Conservation (phyloP, 2,113 vertebrate genomes). For the Hiodon tergisus region DNA sequence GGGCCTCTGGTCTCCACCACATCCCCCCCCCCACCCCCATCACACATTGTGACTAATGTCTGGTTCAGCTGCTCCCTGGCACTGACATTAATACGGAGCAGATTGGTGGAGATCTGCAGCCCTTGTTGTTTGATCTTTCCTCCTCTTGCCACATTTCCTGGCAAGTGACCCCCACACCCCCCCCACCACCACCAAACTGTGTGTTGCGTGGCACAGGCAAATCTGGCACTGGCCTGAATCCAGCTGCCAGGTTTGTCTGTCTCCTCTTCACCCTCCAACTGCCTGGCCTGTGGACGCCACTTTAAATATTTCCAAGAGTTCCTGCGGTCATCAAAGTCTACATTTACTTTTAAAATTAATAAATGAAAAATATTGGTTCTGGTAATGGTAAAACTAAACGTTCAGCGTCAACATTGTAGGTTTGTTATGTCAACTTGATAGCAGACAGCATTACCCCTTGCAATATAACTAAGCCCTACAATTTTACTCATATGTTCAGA, state of each 20-base stretch:
- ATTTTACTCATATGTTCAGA: too few species aligned
- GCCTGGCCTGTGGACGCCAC: constrained; percentile 58
- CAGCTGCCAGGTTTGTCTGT: constrained; percentile 67
- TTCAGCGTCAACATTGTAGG: too few species aligned
- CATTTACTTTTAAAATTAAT: too few species aligned
- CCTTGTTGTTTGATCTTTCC: constrained; percentile 77
- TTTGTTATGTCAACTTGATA: too few species aligned
- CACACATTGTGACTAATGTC: constrained; percentile 61
- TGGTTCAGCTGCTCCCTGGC: constrained; percentile 71
- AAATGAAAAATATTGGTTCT: too few species aligned
- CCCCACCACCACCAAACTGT: neutral
- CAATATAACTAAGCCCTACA: too few species aligned
- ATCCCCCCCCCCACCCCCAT: constrained; percentile 27
- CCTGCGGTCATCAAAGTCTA: constrained; percentile 28
- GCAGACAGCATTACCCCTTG: too few species aligned
- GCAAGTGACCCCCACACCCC: constrained; percentile 50
- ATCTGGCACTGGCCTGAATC: constrained; percentile 70
- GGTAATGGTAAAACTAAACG: too few species aligned
- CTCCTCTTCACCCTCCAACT: constrained; percentile 60
- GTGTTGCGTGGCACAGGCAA: constrained; percentile 65
- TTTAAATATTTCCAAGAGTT: constrained; percentile 60
- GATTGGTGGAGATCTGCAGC: constrained; percentile 75
- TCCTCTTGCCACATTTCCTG: constrained; percentile 72
- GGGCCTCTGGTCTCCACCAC: neutral
- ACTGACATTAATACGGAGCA: constrained; percentile 71